These are phyloP conservation scores for Trichacis sp. DNA, from an alignment of 2,888 invertebrate genomes.

Conservation along the genomic window DNA sequence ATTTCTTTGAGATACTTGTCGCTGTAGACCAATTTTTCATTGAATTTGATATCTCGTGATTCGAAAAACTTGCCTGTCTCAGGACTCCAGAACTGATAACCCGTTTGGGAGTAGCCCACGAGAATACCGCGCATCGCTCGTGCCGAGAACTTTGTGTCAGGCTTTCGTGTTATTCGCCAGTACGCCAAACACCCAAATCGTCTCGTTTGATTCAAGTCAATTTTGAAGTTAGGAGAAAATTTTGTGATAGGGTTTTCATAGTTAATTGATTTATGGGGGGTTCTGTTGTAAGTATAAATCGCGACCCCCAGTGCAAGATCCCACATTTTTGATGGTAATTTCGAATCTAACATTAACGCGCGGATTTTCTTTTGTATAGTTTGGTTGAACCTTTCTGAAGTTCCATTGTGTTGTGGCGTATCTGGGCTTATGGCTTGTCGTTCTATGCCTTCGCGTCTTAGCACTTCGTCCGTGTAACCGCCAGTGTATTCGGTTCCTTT, in stretches of 20 bases:
- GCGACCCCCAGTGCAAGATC: conserved; percentile 39
- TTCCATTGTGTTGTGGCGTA: conserved; percentile 38
- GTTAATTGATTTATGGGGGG: conserved; percentile 36
- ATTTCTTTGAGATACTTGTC: too few species aligned
- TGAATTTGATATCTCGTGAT: too few species aligned
- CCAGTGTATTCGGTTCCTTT: conserved; percentile 24
- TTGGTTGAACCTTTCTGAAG: conserved; percentile 34
- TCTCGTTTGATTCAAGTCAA: conserved; percentile 21
- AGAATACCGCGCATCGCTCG: too few species aligned
- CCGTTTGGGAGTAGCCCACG: too few species aligned
- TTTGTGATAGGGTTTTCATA: conserved; percentile 23
- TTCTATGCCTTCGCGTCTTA: conserved; percentile 15
- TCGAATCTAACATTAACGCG: conserved; percentile 29
- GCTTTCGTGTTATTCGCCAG: conserved; percentile 11
- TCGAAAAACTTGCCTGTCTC: too few species aligned
- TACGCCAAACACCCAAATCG: too few species aligned
- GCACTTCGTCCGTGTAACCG: conserved; percentile 19
- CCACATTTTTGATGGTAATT: conserved; percentile 37
- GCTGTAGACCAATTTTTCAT: too few species aligned
- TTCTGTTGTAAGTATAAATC: conserved; percentile 42
- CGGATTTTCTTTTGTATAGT: conserved; percentile 29
- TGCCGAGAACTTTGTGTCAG: conserved; percentile 9
- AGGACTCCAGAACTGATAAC: too few species aligned
- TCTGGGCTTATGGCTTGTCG: conserved; percentile 15
- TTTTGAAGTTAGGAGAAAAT: conserved; percentile 15